These are phyloP conservation scores for Linnaemya tessellans DNA, from an alignment of 2,888 invertebrate species.

Conservation along the genomic window DNA sequence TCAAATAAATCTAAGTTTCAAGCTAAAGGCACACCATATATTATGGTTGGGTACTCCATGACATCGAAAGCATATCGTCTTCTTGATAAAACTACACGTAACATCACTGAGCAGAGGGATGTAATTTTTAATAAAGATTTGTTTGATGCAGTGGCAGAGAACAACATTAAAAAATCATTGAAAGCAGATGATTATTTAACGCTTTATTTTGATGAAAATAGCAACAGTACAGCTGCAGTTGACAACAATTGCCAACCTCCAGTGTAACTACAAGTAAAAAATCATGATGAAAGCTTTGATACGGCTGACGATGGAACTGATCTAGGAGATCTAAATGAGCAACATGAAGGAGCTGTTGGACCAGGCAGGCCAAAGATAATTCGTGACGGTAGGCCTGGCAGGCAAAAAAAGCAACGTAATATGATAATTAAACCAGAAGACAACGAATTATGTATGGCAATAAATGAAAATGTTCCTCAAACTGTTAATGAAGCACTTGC, in stretches of 20 bases:
- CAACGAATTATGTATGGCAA: conserved; percentile 8
- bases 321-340: not conserved
- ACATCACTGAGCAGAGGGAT: conserved; percentile 33
- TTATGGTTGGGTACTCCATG: too few relatives aligned
- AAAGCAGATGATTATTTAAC: conserved; percentile 31
- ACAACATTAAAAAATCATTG: not conserved
- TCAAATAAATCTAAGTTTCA: too few relatives aligned
- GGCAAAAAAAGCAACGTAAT: too few relatives aligned
- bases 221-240: not conserved
- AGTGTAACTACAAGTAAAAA: not conserved
- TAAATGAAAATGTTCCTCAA: conserved; percentile 24
- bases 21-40: too few relatives aligned
- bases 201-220: not conserved
- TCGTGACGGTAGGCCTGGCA: not conserved
- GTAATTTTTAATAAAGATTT: conserved; percentile 47
- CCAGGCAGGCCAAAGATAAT: not conserved
- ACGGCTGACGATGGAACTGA: conserved; percentile 22
- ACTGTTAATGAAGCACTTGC: conserved; percentile 3
- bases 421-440: not conserved
- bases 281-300: conserved; percentile 21
- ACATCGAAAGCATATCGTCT: conserved; percentile 33
- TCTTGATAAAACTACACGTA: conserved; percentile 34
- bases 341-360: too few relatives aligned
- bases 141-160: not conserved
- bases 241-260: conserved; percentile 6